These are phyloP conservation scores for Rhysida immarginata DNA, from an alignment of 1,140 invertebrate genomes.

Conservation along the genomic window DNA sequence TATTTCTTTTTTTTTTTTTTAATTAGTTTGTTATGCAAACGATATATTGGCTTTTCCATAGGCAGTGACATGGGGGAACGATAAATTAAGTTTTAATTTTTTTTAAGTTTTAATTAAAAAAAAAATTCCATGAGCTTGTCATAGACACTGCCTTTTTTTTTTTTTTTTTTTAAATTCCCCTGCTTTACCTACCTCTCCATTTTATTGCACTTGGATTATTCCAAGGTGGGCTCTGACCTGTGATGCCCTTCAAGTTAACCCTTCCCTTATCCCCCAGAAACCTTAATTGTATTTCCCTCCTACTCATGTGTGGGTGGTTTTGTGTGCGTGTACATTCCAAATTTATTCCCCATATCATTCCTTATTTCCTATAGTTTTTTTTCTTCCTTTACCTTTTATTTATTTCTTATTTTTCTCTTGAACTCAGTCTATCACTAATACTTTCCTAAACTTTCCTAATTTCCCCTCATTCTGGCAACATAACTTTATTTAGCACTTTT, in stretches of 20 bases:
- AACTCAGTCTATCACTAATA: no score
- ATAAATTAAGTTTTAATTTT: background rate
- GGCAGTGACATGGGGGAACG: background rate
- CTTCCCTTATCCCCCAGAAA: background rate
- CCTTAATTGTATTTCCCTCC: background rate
- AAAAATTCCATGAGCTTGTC: background rate
- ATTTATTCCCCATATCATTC: background rate
- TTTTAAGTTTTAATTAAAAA: background rate
- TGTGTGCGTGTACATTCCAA: conserved; percentile 7
- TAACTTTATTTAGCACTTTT: no score
- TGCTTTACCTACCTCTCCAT: background rate
- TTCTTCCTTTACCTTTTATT: no score
- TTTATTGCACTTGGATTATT: background rate
- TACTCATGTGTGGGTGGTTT: conserved; percentile 2
- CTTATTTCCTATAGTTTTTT: background rate
- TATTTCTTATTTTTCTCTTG: no score
- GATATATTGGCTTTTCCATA: background rate
- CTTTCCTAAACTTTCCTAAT: no score
- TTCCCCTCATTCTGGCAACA: no score
- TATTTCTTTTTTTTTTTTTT: background rate
- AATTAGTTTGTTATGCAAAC: background rate
- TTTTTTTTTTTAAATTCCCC: no score
- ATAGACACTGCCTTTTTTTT: background rate
- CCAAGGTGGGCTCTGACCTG: conserved; percentile 8
- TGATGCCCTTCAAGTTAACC: background rate